Percentiles rank a stretch among this genome's conserved stretches.
These are phyloP conservation scores for Lanistes nyassanus DNA, from an alignment of 1,140 invertebrate genomes.

Conservation along the genomic window DNA sequence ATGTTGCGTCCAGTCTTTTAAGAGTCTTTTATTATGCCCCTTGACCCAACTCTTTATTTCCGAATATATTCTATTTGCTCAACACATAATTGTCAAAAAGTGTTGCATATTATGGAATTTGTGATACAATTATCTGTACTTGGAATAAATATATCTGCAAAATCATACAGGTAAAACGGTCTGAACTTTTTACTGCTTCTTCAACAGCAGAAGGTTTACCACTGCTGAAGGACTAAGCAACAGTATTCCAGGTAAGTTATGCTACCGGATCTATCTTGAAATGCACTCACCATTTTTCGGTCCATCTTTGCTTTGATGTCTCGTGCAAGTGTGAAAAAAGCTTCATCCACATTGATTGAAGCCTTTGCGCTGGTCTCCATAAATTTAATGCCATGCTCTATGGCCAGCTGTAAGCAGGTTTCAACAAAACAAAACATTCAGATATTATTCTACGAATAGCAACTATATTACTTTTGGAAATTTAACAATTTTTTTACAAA, in stretches of 20 bases:
- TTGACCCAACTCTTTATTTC: too few relatives aligned
- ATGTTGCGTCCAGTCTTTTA: too few relatives aligned
- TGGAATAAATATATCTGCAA: too few relatives aligned
- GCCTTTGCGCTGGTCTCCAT: slow-evolving; percentile 99
- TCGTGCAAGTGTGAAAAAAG: slow-evolving; percentile 87
- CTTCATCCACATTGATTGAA: slow-evolving; percentile 97
- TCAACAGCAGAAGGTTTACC: neutral
- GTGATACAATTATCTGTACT: too few relatives aligned
- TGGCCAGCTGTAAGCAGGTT: slow-evolving; percentile 86
- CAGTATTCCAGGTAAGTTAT: neutral
- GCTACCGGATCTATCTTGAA: neutral
- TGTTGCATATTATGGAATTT: too few relatives aligned
- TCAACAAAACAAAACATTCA: neutral
- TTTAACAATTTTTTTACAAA: too few relatives aligned
- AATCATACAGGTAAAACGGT: neutral
- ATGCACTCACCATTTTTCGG: slow-evolving; percentile 58
- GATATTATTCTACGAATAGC: too few relatives aligned
- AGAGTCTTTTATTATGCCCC: too few relatives aligned
- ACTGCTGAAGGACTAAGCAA: neutral
- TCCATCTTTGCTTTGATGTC: slow-evolving; percentile 77
- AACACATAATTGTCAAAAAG: too few relatives aligned
- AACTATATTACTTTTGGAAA: too few relatives aligned
- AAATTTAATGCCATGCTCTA: slow-evolving; percentile 96
- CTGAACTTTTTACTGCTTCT: neutral
- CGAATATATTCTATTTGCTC: too few relatives aligned